Evolutionary conservation across 30 jellyfish, hydroid and myxozoan species (phyloP).

Genomic region (Aurelia aurita): DNA sequence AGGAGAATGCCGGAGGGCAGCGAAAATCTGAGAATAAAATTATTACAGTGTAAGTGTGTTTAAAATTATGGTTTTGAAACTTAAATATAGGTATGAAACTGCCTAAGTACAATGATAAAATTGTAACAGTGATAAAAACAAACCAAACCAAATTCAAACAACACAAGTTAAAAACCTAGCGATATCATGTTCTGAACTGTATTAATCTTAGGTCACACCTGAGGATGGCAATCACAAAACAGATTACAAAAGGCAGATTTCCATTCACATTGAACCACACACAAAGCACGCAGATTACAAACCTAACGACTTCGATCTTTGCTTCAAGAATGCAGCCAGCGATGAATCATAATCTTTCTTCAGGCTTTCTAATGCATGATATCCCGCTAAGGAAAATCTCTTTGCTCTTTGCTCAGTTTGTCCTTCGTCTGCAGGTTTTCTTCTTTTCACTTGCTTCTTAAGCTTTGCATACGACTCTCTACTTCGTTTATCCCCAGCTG

Average conservation of each 20-base stretch:
- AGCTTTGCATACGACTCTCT: constrained; percentile 6
- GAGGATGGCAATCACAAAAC: too few species aligned
- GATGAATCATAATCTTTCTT: constrained; percentile 47
- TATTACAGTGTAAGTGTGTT: too few species aligned
- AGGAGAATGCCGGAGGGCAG: too few species aligned
- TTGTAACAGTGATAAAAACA: too few species aligned
- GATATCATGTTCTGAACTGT: too few species aligned
- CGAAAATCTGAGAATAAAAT: too few species aligned
- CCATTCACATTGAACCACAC: background rate
- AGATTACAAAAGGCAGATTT: background rate
- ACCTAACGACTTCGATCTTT: constrained; percentile 61
- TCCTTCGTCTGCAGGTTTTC: constrained; percentile 31
- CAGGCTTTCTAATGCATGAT: constrained; percentile 41
- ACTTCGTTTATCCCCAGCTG: constrained; percentile 1
- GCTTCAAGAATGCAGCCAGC: constrained; percentile 52
- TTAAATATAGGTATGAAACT: too few species aligned
- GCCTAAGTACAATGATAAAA: too few species aligned
- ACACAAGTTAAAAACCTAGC: too few species aligned
- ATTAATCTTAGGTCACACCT: too few species aligned
- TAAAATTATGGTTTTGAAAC: too few species aligned
- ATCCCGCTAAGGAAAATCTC: constrained; percentile 2
- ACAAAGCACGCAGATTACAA: constrained; percentile 6
- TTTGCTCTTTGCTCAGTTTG: constrained; percentile 8
- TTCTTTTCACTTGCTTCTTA: constrained; percentile 18
- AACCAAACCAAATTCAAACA: too few species aligned